Base-by-base conservation (phyloP, 2,888 invertebrate genomes). In the Leucophora obtusa region DNA sequence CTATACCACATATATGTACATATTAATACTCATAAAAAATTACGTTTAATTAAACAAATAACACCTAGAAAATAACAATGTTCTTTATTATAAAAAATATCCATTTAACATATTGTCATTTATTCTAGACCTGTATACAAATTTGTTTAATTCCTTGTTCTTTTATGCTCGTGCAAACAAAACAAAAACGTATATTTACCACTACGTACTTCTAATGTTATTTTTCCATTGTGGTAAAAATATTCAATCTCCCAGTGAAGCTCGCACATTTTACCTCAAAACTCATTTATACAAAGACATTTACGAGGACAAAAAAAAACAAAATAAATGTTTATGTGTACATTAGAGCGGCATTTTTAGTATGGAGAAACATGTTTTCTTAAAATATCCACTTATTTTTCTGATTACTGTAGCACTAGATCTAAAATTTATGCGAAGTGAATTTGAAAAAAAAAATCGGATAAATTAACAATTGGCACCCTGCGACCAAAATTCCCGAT, bases 61-160 rank as follows among this genome's bases (percentile, higher is more conserved):
- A 53, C 15, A 53, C 24, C 4, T 21, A 21, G 21, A 21, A 21
- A 21, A 21, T 21, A 21, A 3, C 2, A 21, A 28, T 28, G 35
- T 7, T 65, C 53, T 18, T 59, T 60, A 7, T 28, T 14, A 51
- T 21, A 28, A 21, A 54, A 43, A 50, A 70, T 63, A 21, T 35
- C 15, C 51, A 66, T 74, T 75, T 38, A 71, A 68, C 18, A 71
- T 70, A 38, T 74, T 77, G 54, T 62, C 59, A 80, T 81, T 77
- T 81, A 65, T 50, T 65, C n/a, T 21, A 51, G 50, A 50, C 77
- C 81, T 56, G 43, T 28, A 73, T 81, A 70, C 47, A 56, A 73
- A 66, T 73, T 69, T 71, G 50, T 68, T 76, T 76, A 69, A 76
- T 73, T 56, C 35, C 51, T 59, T 56, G 14, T 65, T n/a, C 38